A percentile compares a stretch with the other conserved stretches of the same genome.
These are phyloP conservation scores for Miniopterus natalensis DNA, from an alignment of 2,113 vertebrate genomes.

Conservation along the genomic window DNA sequence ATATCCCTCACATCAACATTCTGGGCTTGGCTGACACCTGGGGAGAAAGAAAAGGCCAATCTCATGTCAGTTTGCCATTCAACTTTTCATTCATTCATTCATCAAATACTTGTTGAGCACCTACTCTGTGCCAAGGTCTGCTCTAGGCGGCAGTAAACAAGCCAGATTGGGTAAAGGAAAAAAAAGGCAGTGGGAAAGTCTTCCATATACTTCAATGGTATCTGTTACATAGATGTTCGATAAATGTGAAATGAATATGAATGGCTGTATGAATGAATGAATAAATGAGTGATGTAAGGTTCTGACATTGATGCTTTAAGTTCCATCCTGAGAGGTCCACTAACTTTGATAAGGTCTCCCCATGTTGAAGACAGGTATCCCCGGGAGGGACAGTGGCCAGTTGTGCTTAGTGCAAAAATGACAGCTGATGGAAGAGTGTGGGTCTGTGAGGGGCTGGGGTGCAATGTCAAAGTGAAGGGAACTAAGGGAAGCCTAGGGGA, in stretches of 20 bases:
- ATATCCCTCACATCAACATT: not conserved
- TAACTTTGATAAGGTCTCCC: not conserved
- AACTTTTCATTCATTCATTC: not conserved
- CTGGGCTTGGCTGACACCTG: not conserved
- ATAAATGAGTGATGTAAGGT: not conserved
- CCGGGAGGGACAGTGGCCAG: not conserved
- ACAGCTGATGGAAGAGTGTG: not conserved
- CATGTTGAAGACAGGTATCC: not conserved
- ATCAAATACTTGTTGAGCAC: not conserved
- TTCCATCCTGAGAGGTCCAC: not conserved
- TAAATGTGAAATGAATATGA: not conserved
- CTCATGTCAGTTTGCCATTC: not conserved
- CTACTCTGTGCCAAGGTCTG: not conserved
- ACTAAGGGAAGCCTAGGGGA: not conserved
- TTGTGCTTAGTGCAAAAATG: not conserved
- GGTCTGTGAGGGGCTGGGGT: not conserved
- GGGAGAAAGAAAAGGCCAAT: conserved; percentile 7
- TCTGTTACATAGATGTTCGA: not conserved
- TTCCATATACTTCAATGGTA: not conserved
- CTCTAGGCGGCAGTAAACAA: not conserved
- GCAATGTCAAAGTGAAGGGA: not conserved
- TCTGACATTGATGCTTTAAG: not conserved
- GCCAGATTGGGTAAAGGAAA: not conserved
- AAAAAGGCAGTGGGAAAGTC: not conserved
- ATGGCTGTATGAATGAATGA: not conserved